These are phyloP conservation scores for Pogonomyrmex californicus DNA, from an alignment of 1,140 invertebrate genomes.

Conservation along the genomic window DNA sequence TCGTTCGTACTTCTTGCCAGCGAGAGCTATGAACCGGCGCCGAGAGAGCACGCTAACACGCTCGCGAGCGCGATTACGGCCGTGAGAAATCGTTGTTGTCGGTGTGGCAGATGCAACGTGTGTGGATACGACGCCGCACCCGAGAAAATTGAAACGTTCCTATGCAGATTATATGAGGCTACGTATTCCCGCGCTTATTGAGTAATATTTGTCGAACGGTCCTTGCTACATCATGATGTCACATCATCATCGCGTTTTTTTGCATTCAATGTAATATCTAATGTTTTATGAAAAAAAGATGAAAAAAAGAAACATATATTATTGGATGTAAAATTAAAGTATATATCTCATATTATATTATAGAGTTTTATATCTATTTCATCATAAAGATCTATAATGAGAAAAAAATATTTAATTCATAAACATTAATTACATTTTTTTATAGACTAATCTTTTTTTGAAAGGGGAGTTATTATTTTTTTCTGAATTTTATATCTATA, in stretches of 20 bases:
- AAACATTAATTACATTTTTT: neutral
- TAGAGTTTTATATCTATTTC: neutral
- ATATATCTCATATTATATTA: neutral
- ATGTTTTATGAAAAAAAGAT: too few relatives aligned
- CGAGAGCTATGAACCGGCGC: conserved; percentile 74
- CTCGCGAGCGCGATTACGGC: conserved; percentile 46
- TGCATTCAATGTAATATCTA: neutral
- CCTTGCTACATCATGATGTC: neutral
- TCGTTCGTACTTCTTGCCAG: conserved; percentile 63
- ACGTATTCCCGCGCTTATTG: conserved; percentile 23
- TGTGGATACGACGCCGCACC: conserved; percentile 34
- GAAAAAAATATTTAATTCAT: conserved; percentile 1
- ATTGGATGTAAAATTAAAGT: neutral
- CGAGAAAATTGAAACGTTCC: conserved; percentile 61
- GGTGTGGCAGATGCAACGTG: conserved; percentile 34
- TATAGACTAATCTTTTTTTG: neutral
- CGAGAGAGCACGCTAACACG: conserved; percentile 37
- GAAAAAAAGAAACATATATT: neutral
- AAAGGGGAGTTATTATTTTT: too few relatives aligned
- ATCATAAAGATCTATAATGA: neutral
- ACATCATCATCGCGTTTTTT: neutral
- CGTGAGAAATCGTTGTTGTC: conserved; percentile 51
- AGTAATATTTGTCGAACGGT: conserved; percentile 46
- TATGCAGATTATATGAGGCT: conserved; percentile 54
- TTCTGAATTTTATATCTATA: conserved; percentile 1